Conservation (phyloP, 2,888 invertebrate species). For the Spisula subtruncata region DNA sequence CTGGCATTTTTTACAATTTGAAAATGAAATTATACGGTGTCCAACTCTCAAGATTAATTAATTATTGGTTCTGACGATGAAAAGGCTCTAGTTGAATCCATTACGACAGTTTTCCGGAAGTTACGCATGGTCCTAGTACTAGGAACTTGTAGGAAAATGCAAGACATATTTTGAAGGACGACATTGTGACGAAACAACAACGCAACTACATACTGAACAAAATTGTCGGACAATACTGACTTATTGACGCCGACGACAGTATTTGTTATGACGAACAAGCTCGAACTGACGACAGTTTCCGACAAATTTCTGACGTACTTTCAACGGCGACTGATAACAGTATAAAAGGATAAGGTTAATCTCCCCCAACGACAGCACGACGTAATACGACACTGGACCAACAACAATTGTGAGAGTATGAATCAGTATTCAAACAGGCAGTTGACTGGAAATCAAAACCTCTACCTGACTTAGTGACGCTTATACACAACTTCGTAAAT, state of each 20-base stretch:
- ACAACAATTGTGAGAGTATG: slow-evolving; percentile 60
- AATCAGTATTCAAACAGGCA: slow-evolving; percentile 65
- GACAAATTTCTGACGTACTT: slow-evolving; percentile 49
- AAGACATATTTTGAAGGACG: slow-evolving; percentile 50
- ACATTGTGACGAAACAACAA: slow-evolving; percentile 29
- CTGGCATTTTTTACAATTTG: no score
- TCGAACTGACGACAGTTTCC: background rate
- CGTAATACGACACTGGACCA: slow-evolving; percentile 53
- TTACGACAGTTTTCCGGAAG: slow-evolving; percentile 49
- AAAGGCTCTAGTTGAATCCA: slow-evolving; percentile 48
- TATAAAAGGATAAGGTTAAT: slow-evolving; percentile 44
- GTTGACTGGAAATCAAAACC: slow-evolving; percentile 47
- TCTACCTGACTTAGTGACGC: slow-evolving; percentile 24
- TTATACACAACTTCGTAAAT: slow-evolving; percentile 25
- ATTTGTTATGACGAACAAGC: slow-evolving; percentile 55
- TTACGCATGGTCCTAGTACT: slow-evolving; percentile 58
- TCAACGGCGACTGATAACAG: slow-evolving; percentile 18
- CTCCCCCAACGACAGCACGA: background rate
- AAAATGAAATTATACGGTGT: no score
- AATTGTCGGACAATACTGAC: slow-evolving; percentile 51
- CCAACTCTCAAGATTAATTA: no score
- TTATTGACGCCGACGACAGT: slow-evolving; percentile 45
- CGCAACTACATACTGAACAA: slow-evolving; percentile 28
- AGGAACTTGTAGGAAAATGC: slow-evolving; percentile 52
- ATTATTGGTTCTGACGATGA: slow-evolving; percentile 62